Conservation (phyloP, 35 echinoderm and acorn worm species). For the Chiridota heheva region DNA sequence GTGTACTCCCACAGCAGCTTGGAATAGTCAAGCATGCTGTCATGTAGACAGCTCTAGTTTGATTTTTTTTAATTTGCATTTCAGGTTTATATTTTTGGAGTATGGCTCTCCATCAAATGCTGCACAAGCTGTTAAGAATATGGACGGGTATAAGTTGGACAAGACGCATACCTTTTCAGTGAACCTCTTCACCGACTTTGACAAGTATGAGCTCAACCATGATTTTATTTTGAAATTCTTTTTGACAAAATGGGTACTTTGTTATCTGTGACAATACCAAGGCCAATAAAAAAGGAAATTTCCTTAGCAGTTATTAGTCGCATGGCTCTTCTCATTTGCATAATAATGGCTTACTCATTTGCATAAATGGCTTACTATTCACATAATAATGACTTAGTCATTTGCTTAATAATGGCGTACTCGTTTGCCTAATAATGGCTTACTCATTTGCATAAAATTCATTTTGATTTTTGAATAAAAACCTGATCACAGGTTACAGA, state of each 20-base stretch:
- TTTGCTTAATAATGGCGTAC: no score
- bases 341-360: no score
- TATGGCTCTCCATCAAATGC: constrained; percentile 79
- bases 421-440: no score
- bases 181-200: constrained; percentile 89
- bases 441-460: no score
- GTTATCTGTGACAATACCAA: background rate
- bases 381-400: no score
- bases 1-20: no score
- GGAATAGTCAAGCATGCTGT: background rate
- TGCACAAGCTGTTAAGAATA: constrained; percentile 72
- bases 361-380: no score
- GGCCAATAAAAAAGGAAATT: background rate
- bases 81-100: constrained; percentile 91
- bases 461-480: background rate
- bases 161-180: constrained; percentile 92
- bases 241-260: background rate
- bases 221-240: background rate
- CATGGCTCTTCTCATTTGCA: no score
- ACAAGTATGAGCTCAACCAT: constrained; percentile 86
- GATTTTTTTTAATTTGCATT: constrained; percentile 17
- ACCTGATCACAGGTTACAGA: background rate
- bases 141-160: constrained; percentile 93
- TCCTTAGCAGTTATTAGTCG: no score
- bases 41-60: background rate